A percentile compares a stretch with the other conserved stretches of the same genome.
These are phyloP conservation scores for Cydia amplana DNA, from an alignment of 1,140 invertebrate species.

Conservation along the genomic window DNA sequence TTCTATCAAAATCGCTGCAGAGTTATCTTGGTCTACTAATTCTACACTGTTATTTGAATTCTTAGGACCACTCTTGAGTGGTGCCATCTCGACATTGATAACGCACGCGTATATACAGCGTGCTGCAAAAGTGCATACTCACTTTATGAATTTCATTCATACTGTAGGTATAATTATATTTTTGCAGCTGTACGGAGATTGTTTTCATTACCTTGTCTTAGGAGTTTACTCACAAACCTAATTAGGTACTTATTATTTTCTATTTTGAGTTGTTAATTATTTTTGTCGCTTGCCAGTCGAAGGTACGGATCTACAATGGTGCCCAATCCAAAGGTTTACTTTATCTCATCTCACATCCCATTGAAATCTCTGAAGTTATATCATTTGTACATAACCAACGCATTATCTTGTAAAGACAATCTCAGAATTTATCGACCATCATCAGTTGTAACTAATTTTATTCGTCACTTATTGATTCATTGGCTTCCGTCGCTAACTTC, in stretches of 20 bases:
- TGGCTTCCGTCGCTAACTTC: constrained; percentile 8
- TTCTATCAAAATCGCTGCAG: too few relatives aligned
- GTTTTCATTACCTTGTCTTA: too few relatives aligned
- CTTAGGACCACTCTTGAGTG: too few relatives aligned
- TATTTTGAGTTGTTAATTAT: constrained; percentile 8
- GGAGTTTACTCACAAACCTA: background rate
- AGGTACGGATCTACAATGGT: constrained; percentile 20
- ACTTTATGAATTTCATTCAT: too few relatives aligned
- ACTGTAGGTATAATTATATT: too few relatives aligned
- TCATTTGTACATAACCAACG: background rate
- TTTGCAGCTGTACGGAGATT: too few relatives aligned
- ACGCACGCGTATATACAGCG: too few relatives aligned
- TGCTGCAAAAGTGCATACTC: too few relatives aligned
- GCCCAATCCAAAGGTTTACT: constrained; percentile 9
- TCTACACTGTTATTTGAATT: too few relatives aligned
- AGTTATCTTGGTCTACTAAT: too few relatives aligned
- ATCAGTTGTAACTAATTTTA: background rate
- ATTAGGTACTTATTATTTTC: too few relatives aligned
- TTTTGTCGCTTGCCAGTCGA: constrained; percentile 5
- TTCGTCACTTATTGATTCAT: background rate
- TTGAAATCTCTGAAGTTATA: background rate
- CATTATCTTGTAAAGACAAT: background rate
- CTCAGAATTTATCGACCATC: background rate
- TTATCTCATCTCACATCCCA: background rate
- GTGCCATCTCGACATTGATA: too few relatives aligned